Evolutionary conservation across 2,797 vertebrate genomes (phyloP), one percentile per base, ranked within the genome.

Genomic region (Rhabdophis nuchalis): DNA sequence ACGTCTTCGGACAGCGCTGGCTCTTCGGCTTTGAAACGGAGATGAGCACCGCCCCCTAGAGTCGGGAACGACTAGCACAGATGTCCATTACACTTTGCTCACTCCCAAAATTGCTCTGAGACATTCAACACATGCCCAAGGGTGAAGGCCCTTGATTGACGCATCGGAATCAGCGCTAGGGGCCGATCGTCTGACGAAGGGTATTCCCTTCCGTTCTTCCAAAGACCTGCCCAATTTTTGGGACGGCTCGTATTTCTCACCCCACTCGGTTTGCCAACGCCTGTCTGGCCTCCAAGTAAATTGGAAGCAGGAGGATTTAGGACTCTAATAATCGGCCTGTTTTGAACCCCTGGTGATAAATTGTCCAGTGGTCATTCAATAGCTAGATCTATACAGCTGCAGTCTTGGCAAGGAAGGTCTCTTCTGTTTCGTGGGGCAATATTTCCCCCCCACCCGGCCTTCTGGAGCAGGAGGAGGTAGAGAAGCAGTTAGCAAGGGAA

Each of bases 71-170:
- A 6, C 46, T 50, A 50, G 46, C 46, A 50, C 5, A 6, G n/a
- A n/a, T n/a, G n/a, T n/a, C 89, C 32, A 90, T 90, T 89, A 93
- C 92, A 93, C 64, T 93, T 82, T 46, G 18, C 64, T 93, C 56
- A 8, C 25, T 93, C 89, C 13, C 87, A 88, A 90, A 32, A 93
- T 93, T 94, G 95, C 89, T 93, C 9, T 86, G 50, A 94, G 56
- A 41, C 90, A 86, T 36, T n/a, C 52, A 11, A 56, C 36, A 5
- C 6, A 90, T 5, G 87, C 23, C 52, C 92, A 94, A 94, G 88
- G 90, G 61, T 92, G 90, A 93, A 94, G 6, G 23, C 46, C 92
- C 68, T n/a, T 93, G 94, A 61, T 95, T 94, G 94, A 92, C 52
- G 85, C 94, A 91, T 94, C 88, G 90, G 58, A 94, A 94, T 93